Evolutionary conservation across 2,113 vertebrate genomes (phyloP).

Genomic region (Phylloscopus whistleri): DNA sequence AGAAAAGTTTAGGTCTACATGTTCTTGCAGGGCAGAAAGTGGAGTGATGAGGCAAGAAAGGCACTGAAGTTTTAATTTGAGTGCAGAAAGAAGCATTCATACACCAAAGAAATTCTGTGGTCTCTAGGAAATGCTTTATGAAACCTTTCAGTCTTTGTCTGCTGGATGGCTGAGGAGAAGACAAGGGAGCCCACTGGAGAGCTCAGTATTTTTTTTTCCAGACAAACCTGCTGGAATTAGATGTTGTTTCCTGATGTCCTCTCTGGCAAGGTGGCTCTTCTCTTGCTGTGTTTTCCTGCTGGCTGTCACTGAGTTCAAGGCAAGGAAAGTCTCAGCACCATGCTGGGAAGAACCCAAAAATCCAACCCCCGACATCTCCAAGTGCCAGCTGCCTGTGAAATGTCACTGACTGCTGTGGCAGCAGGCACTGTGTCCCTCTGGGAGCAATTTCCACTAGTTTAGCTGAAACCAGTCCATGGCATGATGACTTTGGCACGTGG

Average conservation of each 20-base stretch:
- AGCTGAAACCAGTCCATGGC: background rate
- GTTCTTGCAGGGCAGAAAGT: background rate
- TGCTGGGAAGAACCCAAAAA: background rate
- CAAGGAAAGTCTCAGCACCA: background rate
- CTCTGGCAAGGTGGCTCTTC: background rate
- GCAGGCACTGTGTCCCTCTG: background rate
- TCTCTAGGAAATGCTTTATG: background rate
- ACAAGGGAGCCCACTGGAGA: background rate
- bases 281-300: background rate
- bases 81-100: background rate
- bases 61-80: background rate
- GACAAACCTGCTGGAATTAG: background rate
- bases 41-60: background rate
- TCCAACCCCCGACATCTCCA: background rate
- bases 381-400: background rate
- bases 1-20: background rate
- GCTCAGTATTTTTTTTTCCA: background rate
- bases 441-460: background rate
- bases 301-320: background rate
- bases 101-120: background rate
- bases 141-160: background rate
- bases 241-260: background rate
- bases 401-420: background rate
- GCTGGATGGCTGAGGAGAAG: background rate
- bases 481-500: accelerated